Conservation (phyloP, 2,888 invertebrate species). For the Harmothoe impar region DNA sequence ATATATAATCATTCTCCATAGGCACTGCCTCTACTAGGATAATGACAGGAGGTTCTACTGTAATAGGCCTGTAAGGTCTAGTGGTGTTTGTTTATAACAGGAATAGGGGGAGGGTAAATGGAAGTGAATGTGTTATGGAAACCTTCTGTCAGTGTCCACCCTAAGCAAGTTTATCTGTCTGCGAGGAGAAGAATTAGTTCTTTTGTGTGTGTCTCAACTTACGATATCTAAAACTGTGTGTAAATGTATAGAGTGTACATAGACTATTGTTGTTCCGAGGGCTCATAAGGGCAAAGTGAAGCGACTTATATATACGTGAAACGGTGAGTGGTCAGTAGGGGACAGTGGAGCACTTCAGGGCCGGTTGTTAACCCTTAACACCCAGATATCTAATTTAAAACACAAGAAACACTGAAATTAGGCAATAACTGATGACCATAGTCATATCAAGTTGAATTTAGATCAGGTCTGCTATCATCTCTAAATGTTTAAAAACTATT, state of each 20-base stretch:
- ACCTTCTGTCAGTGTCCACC: conserved; percentile 22
- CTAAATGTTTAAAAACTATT: too few relatives aligned
- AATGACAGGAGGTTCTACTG: too few relatives aligned
- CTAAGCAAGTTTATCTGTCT: neutral
- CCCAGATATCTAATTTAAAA: too few relatives aligned
- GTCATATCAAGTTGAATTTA: too few relatives aligned
- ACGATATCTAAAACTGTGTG: conserved; percentile 11
- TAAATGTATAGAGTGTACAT: conserved; percentile 52
- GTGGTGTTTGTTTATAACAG: too few relatives aligned
- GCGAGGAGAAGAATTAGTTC: conserved; percentile 21
- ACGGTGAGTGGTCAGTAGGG: neutral
- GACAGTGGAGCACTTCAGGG: neutral
- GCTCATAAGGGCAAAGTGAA: neutral
- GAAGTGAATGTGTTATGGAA: neutral
- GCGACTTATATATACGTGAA: neutral
- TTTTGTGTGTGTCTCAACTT: conserved; percentile 50
- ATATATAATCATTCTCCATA: too few relatives aligned
- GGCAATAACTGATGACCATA: too few relatives aligned
- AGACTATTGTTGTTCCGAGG: conserved; percentile 32
- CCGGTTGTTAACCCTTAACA: neutral
- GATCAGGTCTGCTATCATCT: too few relatives aligned
- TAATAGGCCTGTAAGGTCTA: neutral
- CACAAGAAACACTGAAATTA: too few relatives aligned
- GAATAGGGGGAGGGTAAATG: neutral
- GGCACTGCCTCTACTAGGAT: too few relatives aligned